A percentile compares a stretch with the other conserved stretches of the same genome.
phyloP scores from a whole-genome alignment of 2,797 vertebrate genomes.

The Karalla daura region DNA sequence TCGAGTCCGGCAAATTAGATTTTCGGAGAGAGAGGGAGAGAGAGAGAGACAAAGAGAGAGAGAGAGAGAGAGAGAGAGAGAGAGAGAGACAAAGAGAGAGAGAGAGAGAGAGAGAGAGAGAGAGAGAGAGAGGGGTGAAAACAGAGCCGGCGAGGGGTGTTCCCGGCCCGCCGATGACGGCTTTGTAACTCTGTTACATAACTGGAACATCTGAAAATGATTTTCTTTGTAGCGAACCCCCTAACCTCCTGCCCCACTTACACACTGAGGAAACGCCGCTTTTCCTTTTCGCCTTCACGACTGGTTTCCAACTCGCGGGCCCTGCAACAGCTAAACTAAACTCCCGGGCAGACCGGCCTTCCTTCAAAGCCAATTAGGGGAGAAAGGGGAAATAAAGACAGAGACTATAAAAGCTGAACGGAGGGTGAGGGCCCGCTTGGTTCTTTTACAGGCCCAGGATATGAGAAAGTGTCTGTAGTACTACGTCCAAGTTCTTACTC shows the following conservation, averaged over 20 bases:
- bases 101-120: slow-evolving; percentile 4
- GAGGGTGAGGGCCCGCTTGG: neutral
- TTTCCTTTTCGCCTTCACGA: slow-evolving; percentile 18
- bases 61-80: slow-evolving; percentile 24
- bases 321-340: slow-evolving; percentile 15
- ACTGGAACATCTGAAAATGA: slow-evolving; percentile 75
- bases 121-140: slow-evolving; percentile 25
- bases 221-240: slow-evolving; percentile 59
- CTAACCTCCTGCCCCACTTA: slow-evolving; percentile 59
- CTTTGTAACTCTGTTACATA: slow-evolving; percentile 69
- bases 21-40: too few relatives aligned
- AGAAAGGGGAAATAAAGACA: slow-evolving; percentile 13
- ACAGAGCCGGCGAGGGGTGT: slow-evolving; percentile 24
- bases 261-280: slow-evolving; percentile 37
- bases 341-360: neutral
- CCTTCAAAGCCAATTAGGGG: neutral
- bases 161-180: slow-evolving; percentile 36
- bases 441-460: neutral
- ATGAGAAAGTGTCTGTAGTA: neutral
- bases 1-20: too few relatives aligned
- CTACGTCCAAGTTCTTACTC: neutral
- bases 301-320: slow-evolving; percentile 34
- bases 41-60: too few relatives aligned
- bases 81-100: slow-evolving; percentile 1
- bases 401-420: neutral